Evolutionary conservation across 2,888 invertebrate species (phyloP), one percentile per base, ranked within the genome.

Genomic region (Catocala nupta): DNA sequence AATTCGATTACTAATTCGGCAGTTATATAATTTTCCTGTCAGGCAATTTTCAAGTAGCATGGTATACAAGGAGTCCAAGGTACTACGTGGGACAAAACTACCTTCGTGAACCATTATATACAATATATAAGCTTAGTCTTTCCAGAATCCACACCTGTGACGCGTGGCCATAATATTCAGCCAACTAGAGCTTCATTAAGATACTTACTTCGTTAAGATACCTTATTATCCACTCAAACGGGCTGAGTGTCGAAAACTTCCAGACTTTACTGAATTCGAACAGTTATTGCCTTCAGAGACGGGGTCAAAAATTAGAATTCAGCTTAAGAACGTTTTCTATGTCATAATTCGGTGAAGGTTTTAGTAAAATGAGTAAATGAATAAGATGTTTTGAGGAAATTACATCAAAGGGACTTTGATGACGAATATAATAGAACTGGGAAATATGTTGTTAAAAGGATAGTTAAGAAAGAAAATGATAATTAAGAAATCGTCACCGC

Each of bases 191-290:
- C 62, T 68, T 53, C 58, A 12, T 45, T 70, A 67, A n/a, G n/a
- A n/a, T n/a, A n/a, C n/a, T n/a, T 62, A 68, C 69, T 75, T 80
- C 72, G 71, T 74, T 72, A 75, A 70, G 73, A 69, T 58, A 62
- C 57, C 59, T 72, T 70, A 74, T 73, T 73, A 74, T 68, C 66
- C 71, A 80, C 81, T 81, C 73, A 71, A 68, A 66, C 60, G 66
- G 59, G 58, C 71, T 64, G 51, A 70, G 65, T 70, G 63, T 73
- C 62, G 63, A 42, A 73, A 81, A 80, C 64, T 81, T 82, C 71
- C 59, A 60, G 68, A 71, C 53, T 59, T 65, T 65, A 67, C 71
- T 70, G 81, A 81, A 78, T 81, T 81, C 71, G 78, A 81, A 73
- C 61, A 80, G 72, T 68, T 70, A 65, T 68, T 59, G 58, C 49